Base-by-base conservation (phyloP, 30 jellyfish, hydroid and myxozoan genomes). In the Pseudorhiza aurosa region DNA sequence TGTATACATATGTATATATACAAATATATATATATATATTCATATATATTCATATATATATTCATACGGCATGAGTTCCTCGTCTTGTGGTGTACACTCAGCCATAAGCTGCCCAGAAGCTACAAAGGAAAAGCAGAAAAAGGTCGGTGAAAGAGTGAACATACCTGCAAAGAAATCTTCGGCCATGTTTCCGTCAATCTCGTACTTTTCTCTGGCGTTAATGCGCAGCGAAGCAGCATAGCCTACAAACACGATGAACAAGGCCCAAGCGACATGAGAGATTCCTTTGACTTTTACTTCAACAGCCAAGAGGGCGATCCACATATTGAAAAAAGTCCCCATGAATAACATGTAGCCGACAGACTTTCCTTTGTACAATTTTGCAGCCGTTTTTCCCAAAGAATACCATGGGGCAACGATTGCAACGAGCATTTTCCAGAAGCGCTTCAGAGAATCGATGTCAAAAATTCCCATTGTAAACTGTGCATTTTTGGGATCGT, bases 241-340 rank as follows among this genome's bases (percentile, higher is more conserved):
- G 0, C 95, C 96, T 32, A 84, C 58, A 85, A 83, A 91, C 25
- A 78, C 46, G 28, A 77, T 69, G 32, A 91, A 77, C 42, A 77
- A 3, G 29, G 98, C 87, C 98, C 98, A 91, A 28, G 96, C 98
- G 27, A 91, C 94, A 46, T 91, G 87, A 0, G 98, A 84, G 31
- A 79, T 77, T 36, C 95, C 90, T 32, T 69, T 72, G 8, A 83
- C 87, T 39, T 79, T 36, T 11, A 91, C 45, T 47, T 91, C 98
- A 5, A 78, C 94, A 55, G 78, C 72, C 95, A 91, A 64, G 26
- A 91, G 29, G 11, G 74, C 68, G 44, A 91, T 77, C 98, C 98
- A 91, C 46, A 73, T 31, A 45, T 83, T 85, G 59, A 91, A 91
- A 4, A 92, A 82, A 27, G 72, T 25, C 0, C 82, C 91, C 42